A percentile compares a stretch with the other conserved stretches of the same genome.
Evolutionary conservation across 1,140 invertebrate genomes (phyloP).

Genomic region (Subanguina moxae): DNA sequence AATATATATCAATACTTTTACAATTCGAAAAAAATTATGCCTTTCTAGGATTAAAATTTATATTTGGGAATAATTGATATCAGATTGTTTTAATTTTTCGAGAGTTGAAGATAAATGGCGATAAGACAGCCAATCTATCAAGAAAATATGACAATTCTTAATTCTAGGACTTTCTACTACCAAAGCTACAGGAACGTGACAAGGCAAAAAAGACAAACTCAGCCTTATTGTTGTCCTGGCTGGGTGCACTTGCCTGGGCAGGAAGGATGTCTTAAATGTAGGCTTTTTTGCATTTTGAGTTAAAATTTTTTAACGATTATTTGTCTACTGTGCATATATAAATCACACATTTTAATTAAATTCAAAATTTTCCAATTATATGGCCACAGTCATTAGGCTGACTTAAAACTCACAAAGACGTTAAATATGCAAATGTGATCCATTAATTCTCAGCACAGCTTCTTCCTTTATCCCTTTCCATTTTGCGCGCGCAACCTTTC

Average conservation of each 20-base stretch:
- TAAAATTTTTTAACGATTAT: too few relatives aligned
- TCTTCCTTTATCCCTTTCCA: not conserved
- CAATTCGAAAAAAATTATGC: too few relatives aligned
- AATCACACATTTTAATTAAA: too few relatives aligned
- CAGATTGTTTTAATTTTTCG: too few relatives aligned
- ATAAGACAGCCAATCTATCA: too few relatives aligned
- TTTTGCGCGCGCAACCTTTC: not conserved
- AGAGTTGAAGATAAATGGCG: too few relatives aligned
- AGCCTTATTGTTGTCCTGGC: slow-evolving; percentile 62
- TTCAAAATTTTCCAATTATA: too few relatives aligned
- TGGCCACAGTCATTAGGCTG: not conserved
- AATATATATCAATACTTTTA: too few relatives aligned
- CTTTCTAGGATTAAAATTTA: too few relatives aligned
- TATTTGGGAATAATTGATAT: too few relatives aligned
- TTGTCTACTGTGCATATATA: too few relatives aligned
- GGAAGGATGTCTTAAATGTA: slow-evolving; percentile 59
- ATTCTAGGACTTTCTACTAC: slow-evolving; percentile 62
- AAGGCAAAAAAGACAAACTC: slow-evolving; percentile 57
- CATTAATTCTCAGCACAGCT: not conserved
- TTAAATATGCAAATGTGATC: not conserved
- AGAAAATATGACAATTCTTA: not conserved
- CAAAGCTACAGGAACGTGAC: slow-evolving; percentile 60
- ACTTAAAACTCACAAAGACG: not conserved
- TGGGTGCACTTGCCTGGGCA: slow-evolving; percentile 61
- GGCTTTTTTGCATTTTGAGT: slow-evolving; percentile 2